Evolutionary conservation across 2,113 vertebrate genomes (phyloP), one percentile per base, ranked within the genome.

Genomic region (Drymodes brunneopygia): DNA sequence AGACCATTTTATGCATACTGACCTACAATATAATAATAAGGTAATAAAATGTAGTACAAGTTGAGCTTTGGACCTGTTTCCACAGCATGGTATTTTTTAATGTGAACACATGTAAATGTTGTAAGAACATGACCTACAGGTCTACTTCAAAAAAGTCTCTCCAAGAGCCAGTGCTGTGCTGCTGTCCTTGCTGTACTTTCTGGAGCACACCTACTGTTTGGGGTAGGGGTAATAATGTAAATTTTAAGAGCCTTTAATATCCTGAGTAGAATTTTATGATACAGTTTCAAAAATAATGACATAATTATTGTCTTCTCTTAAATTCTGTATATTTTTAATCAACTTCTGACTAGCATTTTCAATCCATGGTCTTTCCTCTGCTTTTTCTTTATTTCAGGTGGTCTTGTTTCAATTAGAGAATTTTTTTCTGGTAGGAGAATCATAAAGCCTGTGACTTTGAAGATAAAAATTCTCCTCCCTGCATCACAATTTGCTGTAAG

Each of bases 1-100:
- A 92, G 86, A 40, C 81, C 71, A 57, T 94, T 96, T 96, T 91
- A 95, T 75, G 61, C 3, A 4, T 33, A 23, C 40, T 91, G 83
- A 83, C 75, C 51, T 77, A 71, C 28, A 70, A 56, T 81, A n/a
- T 44, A 81, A 79, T 86, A 91, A 88, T 65, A 67, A 89, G 36
- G 79, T 79, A 90, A 85, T 90, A 90, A 95, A 94, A 80, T 45
- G 56, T 33, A 80, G 12, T 44, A 67, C 15, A 66, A 92, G n/a
- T 48, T 74, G 35, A 86, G 38, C 44, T 88, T 80, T 67, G 83
- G 56, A 51, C 5, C 10, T 47, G 29, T 81, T 58, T 89, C 60
- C 1, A 0, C 47, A n/a, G 69, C 19, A 25, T 67, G 62, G 19
- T 56, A 72, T 88, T 80, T 44, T 82, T 64, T 80, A 79, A 79